phyloP scores from a whole-genome alignment of 2,113 vertebrate genomes.

The Micronycteris hirsuta region DNA sequence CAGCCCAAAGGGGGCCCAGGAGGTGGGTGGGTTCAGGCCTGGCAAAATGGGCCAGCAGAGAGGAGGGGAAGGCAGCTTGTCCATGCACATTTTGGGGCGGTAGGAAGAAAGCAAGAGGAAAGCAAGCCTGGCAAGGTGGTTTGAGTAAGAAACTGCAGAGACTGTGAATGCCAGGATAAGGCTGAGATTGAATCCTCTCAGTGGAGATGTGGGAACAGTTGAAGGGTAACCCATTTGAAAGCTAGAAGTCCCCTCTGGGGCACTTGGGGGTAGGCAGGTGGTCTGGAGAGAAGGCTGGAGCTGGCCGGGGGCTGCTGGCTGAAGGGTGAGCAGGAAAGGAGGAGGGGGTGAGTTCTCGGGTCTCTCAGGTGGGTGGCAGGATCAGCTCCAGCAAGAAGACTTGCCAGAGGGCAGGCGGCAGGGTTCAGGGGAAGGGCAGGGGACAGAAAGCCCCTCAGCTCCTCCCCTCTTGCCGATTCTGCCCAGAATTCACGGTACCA shows the following conservation, averaged over 20 bases:
- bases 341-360: neutral
- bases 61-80: neutral
- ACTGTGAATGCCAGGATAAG: neutral
- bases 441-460: neutral
- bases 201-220: neutral
- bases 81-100: neutral
- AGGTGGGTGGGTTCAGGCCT: neutral
- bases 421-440: neutral
- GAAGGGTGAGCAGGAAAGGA: neutral
- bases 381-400: neutral
- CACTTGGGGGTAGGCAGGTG: neutral
- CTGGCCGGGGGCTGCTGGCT: neutral
- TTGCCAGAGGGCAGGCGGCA: neutral
- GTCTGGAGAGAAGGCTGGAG: neutral
- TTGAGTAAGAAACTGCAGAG: neutral
- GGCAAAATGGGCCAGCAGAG: neutral
- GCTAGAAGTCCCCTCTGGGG: neutral
- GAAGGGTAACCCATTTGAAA: neutral
- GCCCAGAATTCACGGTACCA: constrained; percentile 91
- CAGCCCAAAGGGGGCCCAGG: neutral
- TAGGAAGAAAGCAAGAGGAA: neutral
- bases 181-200: neutral
- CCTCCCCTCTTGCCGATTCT: neutral
- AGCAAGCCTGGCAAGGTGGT: neutral
- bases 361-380: neutral